Percentiles rank a stretch among this genome's conserved stretches.
Conservation (phyloP, 2,797 vertebrate genomes). For the Darevskia nairensis region DNA sequence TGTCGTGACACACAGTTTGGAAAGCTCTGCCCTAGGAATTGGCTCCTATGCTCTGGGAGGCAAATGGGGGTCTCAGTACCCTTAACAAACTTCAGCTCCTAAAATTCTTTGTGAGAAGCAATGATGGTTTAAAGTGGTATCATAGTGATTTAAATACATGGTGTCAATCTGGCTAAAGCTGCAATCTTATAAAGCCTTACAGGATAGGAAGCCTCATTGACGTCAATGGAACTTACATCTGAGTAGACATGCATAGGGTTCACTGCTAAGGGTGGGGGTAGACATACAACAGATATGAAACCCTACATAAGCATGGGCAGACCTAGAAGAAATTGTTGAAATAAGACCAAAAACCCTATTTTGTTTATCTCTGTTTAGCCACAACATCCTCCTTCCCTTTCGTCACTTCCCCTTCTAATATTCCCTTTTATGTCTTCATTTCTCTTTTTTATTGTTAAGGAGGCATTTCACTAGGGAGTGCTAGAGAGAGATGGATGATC, state of each 20-base stretch:
- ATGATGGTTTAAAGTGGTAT: no score
- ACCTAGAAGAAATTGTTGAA: neutral
- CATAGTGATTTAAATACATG: no score
- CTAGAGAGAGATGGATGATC: neutral
- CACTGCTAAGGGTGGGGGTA: neutral
- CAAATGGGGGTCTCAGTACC: no score
- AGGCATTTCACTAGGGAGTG: neutral
- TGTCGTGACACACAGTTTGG: no score
- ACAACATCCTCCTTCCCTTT: neutral
- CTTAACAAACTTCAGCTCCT: no score
- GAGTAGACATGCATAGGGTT: neutral
- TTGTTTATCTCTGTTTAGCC: neutral
- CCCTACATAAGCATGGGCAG: neutral
- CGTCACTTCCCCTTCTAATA: neutral
- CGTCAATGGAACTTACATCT: neutral
- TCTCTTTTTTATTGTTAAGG: neutral
- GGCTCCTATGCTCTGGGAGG: no score
- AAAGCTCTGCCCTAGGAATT: no score
- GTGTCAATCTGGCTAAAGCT: no score
- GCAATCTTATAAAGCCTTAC: no score
- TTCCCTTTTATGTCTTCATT: neutral
- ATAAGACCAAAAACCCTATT: neutral
- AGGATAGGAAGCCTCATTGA: neutral
- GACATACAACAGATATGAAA: neutral
- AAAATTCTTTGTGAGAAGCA: no score